Evolutionary conservation across 2,888 invertebrate genomes (phyloP).

Genomic region (Trimorus sp.): DNA sequence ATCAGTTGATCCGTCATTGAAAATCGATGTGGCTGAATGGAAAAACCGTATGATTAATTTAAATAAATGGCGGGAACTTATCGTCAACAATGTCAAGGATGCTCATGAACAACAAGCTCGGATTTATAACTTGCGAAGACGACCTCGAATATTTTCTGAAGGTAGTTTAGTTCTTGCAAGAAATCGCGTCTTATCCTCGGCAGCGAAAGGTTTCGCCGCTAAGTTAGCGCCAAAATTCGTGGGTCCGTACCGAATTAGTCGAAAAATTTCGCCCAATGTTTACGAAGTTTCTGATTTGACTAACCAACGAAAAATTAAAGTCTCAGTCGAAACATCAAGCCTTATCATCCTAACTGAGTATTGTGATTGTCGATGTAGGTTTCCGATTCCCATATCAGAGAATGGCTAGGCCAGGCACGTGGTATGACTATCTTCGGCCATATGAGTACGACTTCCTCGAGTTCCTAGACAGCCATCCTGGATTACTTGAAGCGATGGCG

Average conservation of each 20-base stretch:
- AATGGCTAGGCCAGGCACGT: too few species aligned
- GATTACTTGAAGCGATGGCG: too few species aligned
- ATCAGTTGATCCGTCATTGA: too few species aligned
- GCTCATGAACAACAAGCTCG: background rate
- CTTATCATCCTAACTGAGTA: too few species aligned
- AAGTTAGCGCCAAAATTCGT: background rate
- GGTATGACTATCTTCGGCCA: too few species aligned
- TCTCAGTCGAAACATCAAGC: background rate
- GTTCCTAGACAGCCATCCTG: too few species aligned
- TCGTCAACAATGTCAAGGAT: background rate
- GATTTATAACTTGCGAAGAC: background rate
- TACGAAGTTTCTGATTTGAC: background rate
- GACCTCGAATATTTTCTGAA: background rate
- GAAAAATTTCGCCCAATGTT: background rate
- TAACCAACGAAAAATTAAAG: background rate
- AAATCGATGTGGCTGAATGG: background rate
- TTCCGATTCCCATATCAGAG: too few species aligned
- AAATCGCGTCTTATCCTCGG: constrained; percentile 6
- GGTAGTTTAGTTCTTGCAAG: background rate
- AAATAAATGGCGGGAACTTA: background rate
- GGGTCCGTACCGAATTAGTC: background rate
- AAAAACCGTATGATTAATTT: background rate
- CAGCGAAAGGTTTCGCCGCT: background rate
- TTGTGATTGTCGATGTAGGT: background rate
- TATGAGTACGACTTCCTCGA: too few species aligned